Conservation (phyloP, 2,888 invertebrate genomes). For the Drosophila anomalata region DNA sequence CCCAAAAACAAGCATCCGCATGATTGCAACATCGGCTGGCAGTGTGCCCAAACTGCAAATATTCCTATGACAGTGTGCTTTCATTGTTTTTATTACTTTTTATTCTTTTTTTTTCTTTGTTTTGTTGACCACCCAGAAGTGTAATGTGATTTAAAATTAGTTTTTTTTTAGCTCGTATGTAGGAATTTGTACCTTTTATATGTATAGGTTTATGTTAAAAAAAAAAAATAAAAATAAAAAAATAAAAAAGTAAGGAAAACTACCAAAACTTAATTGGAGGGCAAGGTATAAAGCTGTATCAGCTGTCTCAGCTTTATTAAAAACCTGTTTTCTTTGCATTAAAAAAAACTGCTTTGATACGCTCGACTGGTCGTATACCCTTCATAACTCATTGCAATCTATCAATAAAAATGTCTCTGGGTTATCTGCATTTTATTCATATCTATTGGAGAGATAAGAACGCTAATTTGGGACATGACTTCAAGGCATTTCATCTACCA, state of each 20-base stretch:
- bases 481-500: conserved; percentile 11
- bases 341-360: background rate
- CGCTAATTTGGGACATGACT: conserved; percentile 40
- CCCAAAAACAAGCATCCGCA: conserved; percentile 55
- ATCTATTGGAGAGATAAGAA: conserved; percentile 37
- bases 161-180: conserved; percentile 17
- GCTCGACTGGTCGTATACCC: conserved; percentile 11
- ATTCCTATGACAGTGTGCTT: conserved; percentile 63
- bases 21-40: conserved; percentile 73
- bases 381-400: background rate
- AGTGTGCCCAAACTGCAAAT: conserved; percentile 65
- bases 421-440: conserved; percentile 24
- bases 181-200: conserved; percentile 38
- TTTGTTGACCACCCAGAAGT: conserved; percentile 18
- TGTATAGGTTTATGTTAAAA: conserved; percentile 3
- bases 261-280: conserved; percentile 9
- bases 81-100: conserved; percentile 28
- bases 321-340: conserved; percentile 30
- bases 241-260: conserved; percentile 16
- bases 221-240: conserved; percentile 11
- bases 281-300: conserved; percentile 9
- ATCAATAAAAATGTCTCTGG: conserved; percentile 16
- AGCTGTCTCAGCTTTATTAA: conserved; percentile 6
- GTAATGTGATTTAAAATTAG: conserved; percentile 66
- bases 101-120: too few relatives aligned